Percentiles rank a stretch among this genome's conserved stretches.
phyloP scores from a whole-genome alignment of 1,140 invertebrate species.

The Artemia franciscana region DNA sequence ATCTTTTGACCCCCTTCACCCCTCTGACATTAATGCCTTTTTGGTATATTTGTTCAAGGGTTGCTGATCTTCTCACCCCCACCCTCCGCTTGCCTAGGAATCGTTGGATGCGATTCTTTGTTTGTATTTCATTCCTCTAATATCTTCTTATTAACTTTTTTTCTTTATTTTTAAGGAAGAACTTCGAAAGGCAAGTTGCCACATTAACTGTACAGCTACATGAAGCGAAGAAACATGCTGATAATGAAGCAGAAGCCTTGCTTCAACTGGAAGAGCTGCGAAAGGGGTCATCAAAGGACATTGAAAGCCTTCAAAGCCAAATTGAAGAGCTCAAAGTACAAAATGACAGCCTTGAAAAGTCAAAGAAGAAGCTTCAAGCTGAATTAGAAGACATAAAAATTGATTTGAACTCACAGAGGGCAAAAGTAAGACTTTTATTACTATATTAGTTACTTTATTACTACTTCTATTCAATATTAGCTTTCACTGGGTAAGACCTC shows the following conservation, averaged over 20 bases:
- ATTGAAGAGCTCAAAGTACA: constrained; percentile 69
- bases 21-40: too few relatives aligned
- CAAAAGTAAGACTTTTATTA: constrained; percentile 37
- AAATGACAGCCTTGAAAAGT: constrained; percentile 85
- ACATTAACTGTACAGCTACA: constrained; percentile 43
- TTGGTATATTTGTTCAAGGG: too few relatives aligned
- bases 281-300: constrained; percentile 69
- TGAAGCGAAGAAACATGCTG: constrained; percentile 76
- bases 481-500: too few relatives aligned
- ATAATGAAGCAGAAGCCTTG: constrained; percentile 66
- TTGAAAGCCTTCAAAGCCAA: constrained; percentile 59
- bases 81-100: too few relatives aligned
- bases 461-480: too few relatives aligned
- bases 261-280: constrained; percentile 63
- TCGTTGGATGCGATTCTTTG: too few relatives aligned
- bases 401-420: constrained; percentile 68
- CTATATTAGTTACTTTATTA: too few relatives aligned
- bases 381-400: constrained; percentile 74
- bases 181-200: constrained; percentile 50
- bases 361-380: constrained; percentile 86
- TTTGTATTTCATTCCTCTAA: too few relatives aligned
- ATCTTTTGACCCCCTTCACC: too few relatives aligned
- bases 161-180: constrained; percentile 24
- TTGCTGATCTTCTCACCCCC: too few relatives aligned
- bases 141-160: too few relatives aligned